These are phyloP conservation scores for Pteria penguin DNA, from an alignment of 2,888 invertebrate species.

Conservation along the genomic window DNA sequence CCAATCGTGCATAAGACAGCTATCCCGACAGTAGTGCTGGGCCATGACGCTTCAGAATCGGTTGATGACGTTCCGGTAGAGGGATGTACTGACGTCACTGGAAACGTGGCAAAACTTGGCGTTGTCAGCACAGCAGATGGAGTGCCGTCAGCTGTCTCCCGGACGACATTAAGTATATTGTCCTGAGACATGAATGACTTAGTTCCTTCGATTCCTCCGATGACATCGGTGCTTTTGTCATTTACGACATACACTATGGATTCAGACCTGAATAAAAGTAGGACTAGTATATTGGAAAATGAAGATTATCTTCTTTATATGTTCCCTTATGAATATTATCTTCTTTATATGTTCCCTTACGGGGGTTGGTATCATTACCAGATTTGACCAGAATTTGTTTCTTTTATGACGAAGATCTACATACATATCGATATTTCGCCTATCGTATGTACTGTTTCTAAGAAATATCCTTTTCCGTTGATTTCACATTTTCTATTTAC, in stretches of 20 bases:
- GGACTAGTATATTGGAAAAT: neutral
- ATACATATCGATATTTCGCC: no score
- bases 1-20: constrained; percentile 38
- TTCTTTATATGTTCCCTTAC: no score
- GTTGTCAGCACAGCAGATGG: constrained; percentile 27
- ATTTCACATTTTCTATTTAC: no score
- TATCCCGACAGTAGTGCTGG: constrained; percentile 33
- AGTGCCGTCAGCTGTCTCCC: constrained; percentile 31
- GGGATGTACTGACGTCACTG: constrained; percentile 33
- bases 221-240: constrained; percentile 22
- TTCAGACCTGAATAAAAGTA: constrained; percentile 31
- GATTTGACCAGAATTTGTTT: no score
- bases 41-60: constrained; percentile 26
- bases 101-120: constrained; percentile 33
- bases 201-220: constrained; percentile 27
- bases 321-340: neutral
- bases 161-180: constrained; percentile 23
- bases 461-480: no score
- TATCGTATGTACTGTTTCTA: no score
- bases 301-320: neutral
- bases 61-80: constrained; percentile 17
- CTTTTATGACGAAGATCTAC: no score
- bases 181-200: constrained; percentile 33
- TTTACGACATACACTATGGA: constrained; percentile 37
- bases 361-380: no score